These are phyloP conservation scores for Ceratothoa steindachneri DNA, from an alignment of 2,888 invertebrate genomes.

Conservation along the genomic window DNA sequence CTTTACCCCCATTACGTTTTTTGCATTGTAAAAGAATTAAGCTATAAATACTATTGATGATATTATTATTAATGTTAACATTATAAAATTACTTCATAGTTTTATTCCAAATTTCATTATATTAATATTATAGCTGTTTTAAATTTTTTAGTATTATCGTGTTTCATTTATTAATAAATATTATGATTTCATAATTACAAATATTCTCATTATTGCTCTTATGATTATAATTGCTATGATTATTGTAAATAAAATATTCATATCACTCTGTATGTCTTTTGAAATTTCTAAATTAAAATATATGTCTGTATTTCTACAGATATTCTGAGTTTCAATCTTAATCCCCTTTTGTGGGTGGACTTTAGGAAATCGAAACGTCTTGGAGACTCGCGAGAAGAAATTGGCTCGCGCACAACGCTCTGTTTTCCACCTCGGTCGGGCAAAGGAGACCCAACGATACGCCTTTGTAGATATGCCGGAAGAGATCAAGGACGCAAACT, in stretches of 20 bases:
- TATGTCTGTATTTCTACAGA: slow-evolving; percentile 48
- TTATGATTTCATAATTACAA: slow-evolving; percentile 17
- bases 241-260: slow-evolving; percentile 47
- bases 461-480: no score
- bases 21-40: background rate
- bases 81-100: background rate
- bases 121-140: background rate
- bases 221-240: slow-evolving; percentile 4
- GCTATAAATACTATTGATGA: background rate
- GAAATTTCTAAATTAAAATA: slow-evolving; percentile 48
- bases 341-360: background rate
- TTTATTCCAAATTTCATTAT: background rate
- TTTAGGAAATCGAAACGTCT: no score
- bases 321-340: background rate
- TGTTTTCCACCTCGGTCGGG: no score
- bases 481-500: no score
- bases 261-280: slow-evolving; percentile 47
- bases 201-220: slow-evolving; percentile 15
- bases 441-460: no score
- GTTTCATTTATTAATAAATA: slow-evolving; percentile 7
- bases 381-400: no score
- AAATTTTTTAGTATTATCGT: background rate
- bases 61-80: background rate
- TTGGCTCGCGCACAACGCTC: no score
- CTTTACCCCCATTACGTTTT: background rate